A percentile compares a stretch with the other conserved stretches of the same genome.
Conservation (phyloP, 2,888 invertebrate species). For the Acleris literana region DNA sequence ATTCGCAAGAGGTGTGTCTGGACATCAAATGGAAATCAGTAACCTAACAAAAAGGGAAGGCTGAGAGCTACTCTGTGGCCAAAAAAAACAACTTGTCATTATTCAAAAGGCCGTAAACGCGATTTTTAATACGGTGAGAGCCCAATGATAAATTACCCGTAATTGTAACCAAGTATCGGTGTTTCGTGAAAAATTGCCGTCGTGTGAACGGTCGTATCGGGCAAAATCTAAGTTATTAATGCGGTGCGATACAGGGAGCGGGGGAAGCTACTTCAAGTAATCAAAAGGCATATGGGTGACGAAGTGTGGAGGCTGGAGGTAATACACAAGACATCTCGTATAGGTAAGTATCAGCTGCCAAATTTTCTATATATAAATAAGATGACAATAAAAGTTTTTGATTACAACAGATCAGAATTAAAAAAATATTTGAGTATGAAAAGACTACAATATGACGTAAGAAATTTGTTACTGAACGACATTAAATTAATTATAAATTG, state of each 20-base stretch:
- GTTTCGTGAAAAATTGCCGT: conserved; percentile 65
- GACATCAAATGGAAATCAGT: conserved; percentile 21
- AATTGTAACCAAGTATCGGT: conserved; percentile 68
- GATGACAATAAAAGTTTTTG: too few species aligned
- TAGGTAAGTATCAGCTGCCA: too few species aligned
- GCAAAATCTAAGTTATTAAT: conserved; percentile 36
- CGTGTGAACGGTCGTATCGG: conserved; percentile 44
- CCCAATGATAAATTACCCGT: conserved; percentile 65
- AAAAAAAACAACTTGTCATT: conserved; percentile 31
- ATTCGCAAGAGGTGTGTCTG: conserved; percentile 9
- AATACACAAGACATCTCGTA: too few species aligned
- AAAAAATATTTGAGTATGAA: too few species aligned
- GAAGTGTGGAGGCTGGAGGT: too few species aligned
- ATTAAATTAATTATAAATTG: too few species aligned
- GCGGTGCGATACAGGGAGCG: conserved; percentile 15
- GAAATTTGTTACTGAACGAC: too few species aligned
- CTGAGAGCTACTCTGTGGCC: conserved; percentile 14
- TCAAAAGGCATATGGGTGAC: too few species aligned
- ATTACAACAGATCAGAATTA: too few species aligned
- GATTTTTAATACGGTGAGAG: conserved; percentile 37
- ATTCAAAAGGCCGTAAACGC: conserved; percentile 35
- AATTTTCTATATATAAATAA: too few species aligned
- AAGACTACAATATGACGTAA: too few species aligned
- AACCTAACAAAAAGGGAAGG: conserved; percentile 15
- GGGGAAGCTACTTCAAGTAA: conserved; percentile 22